Evolutionary conservation across 1,140 invertebrate species (phyloP).

Genomic region (Drosophila nebulosa): DNA sequence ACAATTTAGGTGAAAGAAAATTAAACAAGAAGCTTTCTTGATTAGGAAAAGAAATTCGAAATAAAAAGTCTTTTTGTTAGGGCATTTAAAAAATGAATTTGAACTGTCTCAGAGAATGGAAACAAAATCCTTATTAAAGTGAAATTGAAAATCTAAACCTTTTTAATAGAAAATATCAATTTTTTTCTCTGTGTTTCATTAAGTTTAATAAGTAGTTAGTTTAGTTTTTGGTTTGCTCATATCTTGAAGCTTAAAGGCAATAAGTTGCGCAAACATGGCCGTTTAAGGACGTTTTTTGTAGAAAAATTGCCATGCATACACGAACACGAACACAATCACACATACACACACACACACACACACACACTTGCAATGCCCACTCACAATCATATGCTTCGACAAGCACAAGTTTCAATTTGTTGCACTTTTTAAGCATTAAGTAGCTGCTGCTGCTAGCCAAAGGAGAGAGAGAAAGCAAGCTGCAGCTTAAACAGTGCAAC

Average conservation of each 20-base stretch:
- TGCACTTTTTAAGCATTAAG: conserved; percentile 77
- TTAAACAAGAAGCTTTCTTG: no score
- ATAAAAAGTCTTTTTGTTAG: background rate
- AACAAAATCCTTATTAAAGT: no score
- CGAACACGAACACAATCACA: conserved; percentile 4
- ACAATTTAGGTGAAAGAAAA: no score
- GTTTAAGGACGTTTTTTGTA: conserved; percentile 51
- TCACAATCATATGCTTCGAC: conserved; percentile 79
- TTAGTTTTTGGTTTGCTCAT: conserved; percentile 35
- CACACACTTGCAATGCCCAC: conserved; percentile 30
- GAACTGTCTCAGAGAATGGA: no score
- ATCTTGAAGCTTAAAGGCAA: conserved; percentile 63
- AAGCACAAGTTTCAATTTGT: conserved; percentile 80
- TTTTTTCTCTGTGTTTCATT: conserved; percentile 20
- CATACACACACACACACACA: background rate
- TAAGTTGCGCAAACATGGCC: conserved; percentile 56
- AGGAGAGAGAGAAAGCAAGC: background rate
- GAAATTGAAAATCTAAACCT: no score
- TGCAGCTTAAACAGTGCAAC: conserved; percentile 50
- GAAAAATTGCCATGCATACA: conserved; percentile 25
- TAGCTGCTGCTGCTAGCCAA: conserved; percentile 41
- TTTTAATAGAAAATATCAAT: no score
- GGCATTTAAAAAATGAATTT: no score
- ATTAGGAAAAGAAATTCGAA: no score
- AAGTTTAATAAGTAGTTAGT: conserved; percentile 27